Percentiles rank a stretch among this genome's conserved stretches.
These are phyloP conservation scores for Mesoclemmys tuberculata DNA, from an alignment of 2,113 vertebrate species.

Conservation along the genomic window DNA sequence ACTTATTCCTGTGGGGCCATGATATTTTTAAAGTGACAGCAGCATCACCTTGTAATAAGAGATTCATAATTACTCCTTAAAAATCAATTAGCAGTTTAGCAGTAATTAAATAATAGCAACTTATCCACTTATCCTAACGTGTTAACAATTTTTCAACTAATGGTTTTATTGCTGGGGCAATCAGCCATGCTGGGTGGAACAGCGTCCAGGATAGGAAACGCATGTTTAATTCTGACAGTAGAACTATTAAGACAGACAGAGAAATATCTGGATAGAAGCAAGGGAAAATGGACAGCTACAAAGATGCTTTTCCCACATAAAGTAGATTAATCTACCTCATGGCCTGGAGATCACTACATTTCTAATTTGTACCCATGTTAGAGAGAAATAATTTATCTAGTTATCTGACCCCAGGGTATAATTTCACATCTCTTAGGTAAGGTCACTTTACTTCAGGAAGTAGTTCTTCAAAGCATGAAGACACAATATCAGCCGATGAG, in stretches of 20 bases:
- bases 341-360: neutral
- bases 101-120: conserved; percentile 11
- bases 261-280: neutral
- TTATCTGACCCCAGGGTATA: neutral
- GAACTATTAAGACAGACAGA: conserved; percentile 14
- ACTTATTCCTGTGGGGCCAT: neutral
- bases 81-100: conserved; percentile 39
- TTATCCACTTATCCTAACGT: neutral
- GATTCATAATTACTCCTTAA: neutral
- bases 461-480: neutral
- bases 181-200: neutral
- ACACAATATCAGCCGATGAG: neutral
- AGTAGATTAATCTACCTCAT: neutral
- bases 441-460: neutral
- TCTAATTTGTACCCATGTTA: neutral
- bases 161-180: neutral
- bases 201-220: neutral
- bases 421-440: neutral
- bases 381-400: neutral
- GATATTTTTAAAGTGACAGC: neutral
- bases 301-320: neutral
- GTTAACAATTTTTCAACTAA: conserved; percentile 28
- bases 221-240: neutral
- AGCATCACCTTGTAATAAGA: neutral
- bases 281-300: neutral